phyloP scores from a whole-genome alignment of 2,113 vertebrate species.

The Formicarius rufipectus region DNA sequence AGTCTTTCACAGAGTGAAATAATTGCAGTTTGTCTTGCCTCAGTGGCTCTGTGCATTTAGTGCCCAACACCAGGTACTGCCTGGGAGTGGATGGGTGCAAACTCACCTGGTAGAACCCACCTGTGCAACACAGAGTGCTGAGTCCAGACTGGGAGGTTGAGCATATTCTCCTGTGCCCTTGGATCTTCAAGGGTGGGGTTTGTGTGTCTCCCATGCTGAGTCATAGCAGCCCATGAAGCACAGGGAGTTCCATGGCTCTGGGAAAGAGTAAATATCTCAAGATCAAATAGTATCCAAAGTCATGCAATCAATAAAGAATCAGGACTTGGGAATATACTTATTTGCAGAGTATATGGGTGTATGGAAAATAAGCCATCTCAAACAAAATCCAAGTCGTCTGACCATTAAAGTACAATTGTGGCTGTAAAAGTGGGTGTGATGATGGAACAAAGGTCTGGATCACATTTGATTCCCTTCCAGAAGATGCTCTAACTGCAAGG shows the following conservation, averaged over 20 bases:
- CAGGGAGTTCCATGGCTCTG: background rate
- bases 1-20: background rate
- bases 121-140: fast-evolving
- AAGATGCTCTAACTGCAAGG: constrained; percentile 22
- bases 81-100: background rate
- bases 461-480: constrained; percentile 32
- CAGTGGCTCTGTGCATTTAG: background rate
- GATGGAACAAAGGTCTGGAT: background rate
- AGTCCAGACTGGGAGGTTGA: background rate
- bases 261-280: background rate
- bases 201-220: background rate
- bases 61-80: background rate
- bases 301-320: background rate
- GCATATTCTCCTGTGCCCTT: background rate
- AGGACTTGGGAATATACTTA: background rate
- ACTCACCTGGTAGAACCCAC: background rate
- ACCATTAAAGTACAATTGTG: background rate
- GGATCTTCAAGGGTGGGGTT: background rate
- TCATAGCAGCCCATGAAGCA: background rate
- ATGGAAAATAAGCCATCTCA: background rate
- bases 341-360: background rate
- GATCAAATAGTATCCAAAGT: background rate
- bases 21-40: background rate
- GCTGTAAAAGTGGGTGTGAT: background rate
- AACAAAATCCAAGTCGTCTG: background rate